Evolutionary conservation across 2,797 vertebrate genomes (phyloP).

Genomic region (Ctenopoma kingsleyae): DNA sequence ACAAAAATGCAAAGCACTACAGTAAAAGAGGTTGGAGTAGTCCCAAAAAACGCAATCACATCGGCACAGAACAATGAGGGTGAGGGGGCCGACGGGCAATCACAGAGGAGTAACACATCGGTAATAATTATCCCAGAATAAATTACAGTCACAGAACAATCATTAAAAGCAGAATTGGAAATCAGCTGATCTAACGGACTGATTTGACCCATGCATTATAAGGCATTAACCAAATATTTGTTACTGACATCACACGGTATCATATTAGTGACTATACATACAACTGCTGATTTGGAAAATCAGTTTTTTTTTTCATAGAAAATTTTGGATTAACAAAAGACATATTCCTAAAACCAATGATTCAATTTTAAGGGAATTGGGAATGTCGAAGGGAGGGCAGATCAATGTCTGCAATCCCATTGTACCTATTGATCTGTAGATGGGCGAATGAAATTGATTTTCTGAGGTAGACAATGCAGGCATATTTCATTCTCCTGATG

Average conservation of each 20-base stretch:
- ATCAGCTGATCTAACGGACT: slow-evolving; percentile 72
- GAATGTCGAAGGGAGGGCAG: slow-evolving; percentile 68
- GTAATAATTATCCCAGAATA: slow-evolving; percentile 81
- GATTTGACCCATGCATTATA: slow-evolving; percentile 86
- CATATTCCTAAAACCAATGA: slow-evolving; percentile 65
- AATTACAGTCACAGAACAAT: slow-evolving; percentile 88
- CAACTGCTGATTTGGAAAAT: slow-evolving; percentile 73
- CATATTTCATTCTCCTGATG: slow-evolving; percentile 84
- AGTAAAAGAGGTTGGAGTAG: slow-evolving; percentile 59
- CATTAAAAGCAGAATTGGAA: slow-evolving; percentile 75
- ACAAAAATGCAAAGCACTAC: slow-evolving; percentile 73
- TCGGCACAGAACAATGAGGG: slow-evolving; percentile 63
- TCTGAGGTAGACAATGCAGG: slow-evolving; percentile 90
- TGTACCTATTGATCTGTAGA: slow-evolving; percentile 87
- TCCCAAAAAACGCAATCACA: slow-evolving; percentile 66
- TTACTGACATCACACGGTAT: slow-evolving; percentile 83
- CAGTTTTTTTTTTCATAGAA: slow-evolving; percentile 49
- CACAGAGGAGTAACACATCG: slow-evolving; percentile 72
- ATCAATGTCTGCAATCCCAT: slow-evolving; percentile 82
- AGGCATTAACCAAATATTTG: slow-evolving; percentile 84
- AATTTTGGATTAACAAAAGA: slow-evolving; percentile 52
- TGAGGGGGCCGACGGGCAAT: slow-evolving; percentile 24
- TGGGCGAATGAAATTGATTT: slow-evolving; percentile 85
- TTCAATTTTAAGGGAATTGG: slow-evolving; percentile 72
- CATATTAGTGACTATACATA: slow-evolving; percentile 82